Conservation (phyloP, 92 coral and sea anemone species). For the Porites cylindrica region DNA sequence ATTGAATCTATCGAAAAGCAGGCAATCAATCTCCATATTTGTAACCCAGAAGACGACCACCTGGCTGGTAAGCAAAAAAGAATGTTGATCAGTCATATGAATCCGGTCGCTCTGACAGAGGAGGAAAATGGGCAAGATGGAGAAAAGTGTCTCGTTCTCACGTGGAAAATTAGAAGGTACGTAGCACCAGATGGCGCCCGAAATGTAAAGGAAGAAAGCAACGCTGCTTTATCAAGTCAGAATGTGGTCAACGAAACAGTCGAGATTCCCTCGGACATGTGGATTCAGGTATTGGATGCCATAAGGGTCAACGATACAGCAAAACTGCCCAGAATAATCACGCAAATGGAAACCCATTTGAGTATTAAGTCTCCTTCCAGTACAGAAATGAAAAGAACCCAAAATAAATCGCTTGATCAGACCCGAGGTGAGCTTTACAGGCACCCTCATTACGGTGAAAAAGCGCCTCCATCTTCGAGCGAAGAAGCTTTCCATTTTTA, state of each 20-base stretch:
- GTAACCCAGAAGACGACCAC: constrained; percentile 64
- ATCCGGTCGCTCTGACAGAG: constrained; percentile 38
- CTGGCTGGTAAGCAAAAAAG: constrained; percentile 52
- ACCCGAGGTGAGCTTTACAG: constrained; percentile 20
- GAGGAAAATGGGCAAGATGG: constrained; percentile 31
- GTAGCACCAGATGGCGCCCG: constrained; percentile 27
- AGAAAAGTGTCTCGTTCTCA: constrained; percentile 33
- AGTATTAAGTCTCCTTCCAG: neutral
- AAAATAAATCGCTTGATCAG: neutral
- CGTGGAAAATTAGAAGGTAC: constrained; percentile 79
- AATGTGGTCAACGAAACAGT: neutral
- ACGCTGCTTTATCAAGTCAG: neutral
- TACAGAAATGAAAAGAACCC: neutral
- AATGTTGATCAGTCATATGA: constrained; percentile 71
- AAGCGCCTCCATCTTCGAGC: neutral
- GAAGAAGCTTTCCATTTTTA: constrained; percentile 62
- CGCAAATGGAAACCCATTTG: neutral
- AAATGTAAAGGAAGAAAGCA: neutral
- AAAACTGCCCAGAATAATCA: constrained; percentile 17
- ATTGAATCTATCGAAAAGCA: constrained; percentile 69
- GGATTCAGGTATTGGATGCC: constrained; percentile 50
- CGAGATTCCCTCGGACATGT: constrained; percentile 42
- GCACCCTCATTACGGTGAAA: constrained; percentile 54
- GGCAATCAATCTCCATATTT: constrained; percentile 53
- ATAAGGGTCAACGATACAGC: constrained; percentile 8